Percentiles rank a stretch among this genome's conserved stretches.
These are phyloP conservation scores for Ictalurus furcatus DNA, from an alignment of 2,113 vertebrate species.

Conservation along the genomic window DNA sequence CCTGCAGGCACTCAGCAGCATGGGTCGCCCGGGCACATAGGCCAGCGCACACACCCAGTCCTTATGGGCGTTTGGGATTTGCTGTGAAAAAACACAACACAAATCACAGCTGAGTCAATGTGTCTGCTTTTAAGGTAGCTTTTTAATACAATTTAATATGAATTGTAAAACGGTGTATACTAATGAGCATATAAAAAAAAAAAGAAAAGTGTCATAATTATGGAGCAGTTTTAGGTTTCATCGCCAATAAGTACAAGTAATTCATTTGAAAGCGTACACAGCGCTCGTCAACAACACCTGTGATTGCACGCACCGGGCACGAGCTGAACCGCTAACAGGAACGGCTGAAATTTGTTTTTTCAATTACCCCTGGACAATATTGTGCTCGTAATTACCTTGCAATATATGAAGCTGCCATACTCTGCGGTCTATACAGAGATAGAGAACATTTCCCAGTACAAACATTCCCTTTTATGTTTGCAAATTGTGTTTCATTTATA, in stretches of 20 bases:
- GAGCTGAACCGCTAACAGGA: background rate
- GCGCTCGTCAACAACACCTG: background rate
- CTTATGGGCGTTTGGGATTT: constrained; percentile 97
- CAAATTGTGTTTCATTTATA: background rate
- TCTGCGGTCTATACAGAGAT: background rate
- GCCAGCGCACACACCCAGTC: constrained; percentile 98
- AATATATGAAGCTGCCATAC: background rate
- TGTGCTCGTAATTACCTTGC: background rate
- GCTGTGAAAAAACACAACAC: constrained; percentile 69
- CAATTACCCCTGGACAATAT: background rate
- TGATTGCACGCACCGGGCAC: background rate
- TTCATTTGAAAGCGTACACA: background rate
- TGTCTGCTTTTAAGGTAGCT: background rate
- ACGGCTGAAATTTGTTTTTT: background rate
- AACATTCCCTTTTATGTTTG: background rate
- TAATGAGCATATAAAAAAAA: background rate
- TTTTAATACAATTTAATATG: background rate
- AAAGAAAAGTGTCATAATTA: background rate
- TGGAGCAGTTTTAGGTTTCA: background rate
- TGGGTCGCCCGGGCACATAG: constrained; percentile 86
- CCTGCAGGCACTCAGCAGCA: constrained; percentile 92
- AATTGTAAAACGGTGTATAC: background rate
- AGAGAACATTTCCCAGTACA: background rate
- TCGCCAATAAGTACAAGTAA: background rate
- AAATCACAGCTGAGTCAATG: background rate